Conservation (phyloP, 2,797 vertebrate genomes). For the Naso thynnoides region DNA sequence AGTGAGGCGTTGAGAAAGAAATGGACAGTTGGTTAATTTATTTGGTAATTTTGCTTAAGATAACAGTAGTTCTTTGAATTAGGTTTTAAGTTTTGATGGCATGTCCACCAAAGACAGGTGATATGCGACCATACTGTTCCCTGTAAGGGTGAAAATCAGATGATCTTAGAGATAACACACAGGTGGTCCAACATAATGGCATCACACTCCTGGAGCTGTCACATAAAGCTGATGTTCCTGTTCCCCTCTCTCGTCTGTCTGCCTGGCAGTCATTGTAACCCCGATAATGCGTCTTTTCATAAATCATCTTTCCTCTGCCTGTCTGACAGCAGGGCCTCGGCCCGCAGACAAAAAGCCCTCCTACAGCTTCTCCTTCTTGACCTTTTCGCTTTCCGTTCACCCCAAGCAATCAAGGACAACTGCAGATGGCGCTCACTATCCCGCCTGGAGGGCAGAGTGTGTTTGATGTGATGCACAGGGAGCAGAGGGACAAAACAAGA, state of each 20-base stretch:
- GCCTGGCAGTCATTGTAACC: conserved; percentile 53
- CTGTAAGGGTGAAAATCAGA: background rate
- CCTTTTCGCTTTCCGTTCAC: conserved; percentile 43
- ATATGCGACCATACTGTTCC: background rate
- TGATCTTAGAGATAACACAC: background rate
- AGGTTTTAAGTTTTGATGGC: conserved; percentile 18
- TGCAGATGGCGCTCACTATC: conserved; percentile 61
- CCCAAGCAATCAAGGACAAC: conserved; percentile 61
- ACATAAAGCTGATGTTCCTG: conserved; percentile 67
- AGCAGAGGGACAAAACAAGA: conserved; percentile 23
- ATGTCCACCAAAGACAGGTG: conserved; percentile 4
- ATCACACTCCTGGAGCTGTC: conserved; percentile 42
- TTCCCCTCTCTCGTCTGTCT: conserved; percentile 36
- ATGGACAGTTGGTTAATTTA: background rate
- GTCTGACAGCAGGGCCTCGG: conserved; percentile 52
- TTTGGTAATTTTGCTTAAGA: conserved; percentile 22
- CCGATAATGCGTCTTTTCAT: conserved; percentile 53
- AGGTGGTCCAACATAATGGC: conserved; percentile 15
- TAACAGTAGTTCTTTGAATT: conserved; percentile 3
- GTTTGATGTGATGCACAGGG: conserved; percentile 4
- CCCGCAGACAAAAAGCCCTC: conserved; percentile 31
- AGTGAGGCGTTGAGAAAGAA: background rate
- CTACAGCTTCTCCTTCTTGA: conserved; percentile 55
- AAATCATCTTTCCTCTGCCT: conserved; percentile 44
- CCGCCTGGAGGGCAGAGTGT: conserved; percentile 29